Base-by-base conservation (phyloP, 2,888 invertebrate species). In the Elysia crispata region DNA sequence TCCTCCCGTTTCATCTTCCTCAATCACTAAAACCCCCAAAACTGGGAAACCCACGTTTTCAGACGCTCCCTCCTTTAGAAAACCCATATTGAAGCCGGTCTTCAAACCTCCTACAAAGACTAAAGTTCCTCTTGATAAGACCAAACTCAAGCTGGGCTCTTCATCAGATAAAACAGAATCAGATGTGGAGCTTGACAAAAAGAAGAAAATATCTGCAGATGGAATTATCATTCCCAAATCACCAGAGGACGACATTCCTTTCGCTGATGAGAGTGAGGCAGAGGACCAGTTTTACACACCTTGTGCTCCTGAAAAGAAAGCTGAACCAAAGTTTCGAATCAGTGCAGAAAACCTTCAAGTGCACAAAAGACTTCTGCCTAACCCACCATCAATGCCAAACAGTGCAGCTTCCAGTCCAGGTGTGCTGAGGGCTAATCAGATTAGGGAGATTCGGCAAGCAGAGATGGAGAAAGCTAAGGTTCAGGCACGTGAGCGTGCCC, bases 401-500 rank as follows among this genome's bases (percentile, higher is more conserved):
- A 41, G 41, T 41, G 41, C 5, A 6, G 82, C 76, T n/a, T 30
- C 60, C 1, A 73, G 66, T 1, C 85, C 83, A 25, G 77, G 69
- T 88, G 91, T 84, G 91, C 93, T 30, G 94, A 94, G 86, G 94
- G 80, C 85, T 8, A 84, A 85, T 76, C 86, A 83, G 85, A 90
- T 85, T 79, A 84, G 85, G 83, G 85, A 85, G 79, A 85, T 85
- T 83, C 84, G 80, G 83, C 81, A 86, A 77, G 85, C 86, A 0
- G 87, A 87, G 64, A 84, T 84, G 72, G 88, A 86, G 69, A 88
- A 87, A 73, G 86, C 87, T 69, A 85, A 92, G 31, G 94, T 94
- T 83, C 94, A 94, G 31, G 94, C 94, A 0, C 92, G 95, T 78
- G 81, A 85, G 30, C 93, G 95, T 73, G 95, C 95, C 13, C 93